Evolutionary conservation across 2,113 vertebrate species (phyloP), one percentile per base, ranked within the genome.

Genomic region (Physeter macrocephalus): DNA sequence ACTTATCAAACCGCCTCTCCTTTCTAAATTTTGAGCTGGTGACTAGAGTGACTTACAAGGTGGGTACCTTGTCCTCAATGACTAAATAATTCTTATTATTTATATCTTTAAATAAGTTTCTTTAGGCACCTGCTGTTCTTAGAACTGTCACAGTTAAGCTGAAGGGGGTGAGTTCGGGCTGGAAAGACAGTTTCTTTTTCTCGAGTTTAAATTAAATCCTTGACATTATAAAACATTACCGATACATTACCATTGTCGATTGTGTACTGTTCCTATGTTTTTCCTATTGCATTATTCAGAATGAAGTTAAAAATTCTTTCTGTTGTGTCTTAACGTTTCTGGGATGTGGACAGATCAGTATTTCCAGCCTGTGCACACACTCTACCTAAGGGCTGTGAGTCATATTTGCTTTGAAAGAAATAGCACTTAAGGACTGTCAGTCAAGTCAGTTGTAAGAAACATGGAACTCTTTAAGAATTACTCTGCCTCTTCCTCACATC

Each of bases 371-470:
- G 83, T 90, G 69, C 87, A 91, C 62, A 95, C 61, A 89, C 62
- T 93, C 88, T 9, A 90, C 97, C 98, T 93, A 75, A 96, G 98
- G 97, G 92, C 92, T 98, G 91, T 97, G 98, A 98, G 85, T 98
- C 98, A 98, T 91, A 97, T 98, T 98, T 98, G 96, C 98, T 98
- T 98, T 96, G 98, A 98, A 98, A 98, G 98, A 98, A 98, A 96
- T 92, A 97, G 95, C 97, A 88, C 97, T 98, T 98, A 94, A 95
- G 96, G 94, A 77, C 94, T 99, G 98, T 98, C 98, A 98, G 95
- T 98, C 98, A 98, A 96, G 93, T 92, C 92, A 95, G 97, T 98
- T 98, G 97, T 98, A 98, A 98, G 98, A 98, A 98, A 98, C 97
- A 95, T 31, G 94, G 96, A 98, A 94, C 95, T 97, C 98, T 98